These are phyloP conservation scores for Hofmannophila pseudospretella DNA, from an alignment of 2,888 invertebrate species.

Conservation along the genomic window DNA sequence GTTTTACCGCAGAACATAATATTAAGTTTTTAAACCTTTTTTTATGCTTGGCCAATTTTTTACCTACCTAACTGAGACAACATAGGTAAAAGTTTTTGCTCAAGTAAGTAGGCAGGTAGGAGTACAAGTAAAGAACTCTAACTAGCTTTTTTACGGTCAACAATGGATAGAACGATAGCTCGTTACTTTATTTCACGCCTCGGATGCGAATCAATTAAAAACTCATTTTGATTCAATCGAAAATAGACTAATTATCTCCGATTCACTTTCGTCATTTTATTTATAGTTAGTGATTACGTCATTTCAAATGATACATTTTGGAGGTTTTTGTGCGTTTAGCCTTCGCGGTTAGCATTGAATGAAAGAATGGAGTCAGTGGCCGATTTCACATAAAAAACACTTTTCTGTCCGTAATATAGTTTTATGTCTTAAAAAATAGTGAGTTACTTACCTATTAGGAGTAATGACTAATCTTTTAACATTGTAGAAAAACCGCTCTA, in stretches of 20 bases:
- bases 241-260: conserved; percentile 50
- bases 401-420: no score
- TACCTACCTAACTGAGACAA: no score
- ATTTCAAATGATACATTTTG: neutral
- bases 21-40: no score
- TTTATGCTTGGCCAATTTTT: no score
- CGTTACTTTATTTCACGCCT: conserved; percentile 42
- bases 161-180: conserved; percentile 15
- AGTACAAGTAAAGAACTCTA: no score
- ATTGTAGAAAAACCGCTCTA: no score
- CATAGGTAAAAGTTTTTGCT: no score
- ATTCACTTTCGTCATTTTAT: conserved; percentile 40
- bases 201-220: conserved; percentile 42
- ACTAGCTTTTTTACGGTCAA: conserved; percentile 11
- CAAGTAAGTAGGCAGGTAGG: no score
- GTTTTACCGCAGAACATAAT: no score
- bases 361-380: neutral
- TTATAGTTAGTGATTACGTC: neutral
- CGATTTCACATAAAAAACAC: neutral
- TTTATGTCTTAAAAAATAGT: no score
- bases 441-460: no score
- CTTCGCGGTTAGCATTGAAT: neutral
- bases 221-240: conserved; percentile 37
- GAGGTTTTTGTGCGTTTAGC: neutral
- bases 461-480: no score